Conservation (phyloP, 2,888 invertebrate genomes). For the Cantharis lateralis region DNA sequence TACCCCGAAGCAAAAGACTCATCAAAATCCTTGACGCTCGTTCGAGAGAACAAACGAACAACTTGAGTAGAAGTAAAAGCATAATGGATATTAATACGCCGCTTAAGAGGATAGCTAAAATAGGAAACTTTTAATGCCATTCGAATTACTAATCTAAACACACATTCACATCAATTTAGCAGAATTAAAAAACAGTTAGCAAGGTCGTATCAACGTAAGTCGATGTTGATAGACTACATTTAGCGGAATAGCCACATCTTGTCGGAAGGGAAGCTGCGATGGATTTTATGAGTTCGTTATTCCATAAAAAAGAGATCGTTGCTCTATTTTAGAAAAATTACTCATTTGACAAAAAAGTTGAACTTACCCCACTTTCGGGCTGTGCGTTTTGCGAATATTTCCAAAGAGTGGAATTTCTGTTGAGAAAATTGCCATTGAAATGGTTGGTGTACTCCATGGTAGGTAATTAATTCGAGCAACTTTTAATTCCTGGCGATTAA, state of each 20-base stretch:
- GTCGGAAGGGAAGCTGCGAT: neutral
- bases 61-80: neutral
- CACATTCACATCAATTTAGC: neutral
- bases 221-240: neutral
- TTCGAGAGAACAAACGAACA: neutral
- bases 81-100: neutral
- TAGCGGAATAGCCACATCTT: neutral
- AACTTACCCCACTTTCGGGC: conserved; percentile 42
- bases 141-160: neutral
- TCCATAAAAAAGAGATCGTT: neutral
- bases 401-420: conserved; percentile 41
- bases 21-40: neutral
- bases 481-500: neutral
- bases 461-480: neutral
- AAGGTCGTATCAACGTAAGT: neutral
- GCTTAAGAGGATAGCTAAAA: neutral
- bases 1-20: neutral
- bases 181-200: conserved; percentile 2
- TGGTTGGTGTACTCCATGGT: conserved; percentile 39
- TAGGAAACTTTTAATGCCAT: conserved; percentile 1
- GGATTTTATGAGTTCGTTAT: neutral
- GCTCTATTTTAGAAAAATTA: neutral
- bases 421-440: conserved; percentile 34
- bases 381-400: conserved; percentile 40
- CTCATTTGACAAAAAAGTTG: neutral